Conservation (phyloP, 2,888 invertebrate genomes). For the Crocallis elinguaria region DNA sequence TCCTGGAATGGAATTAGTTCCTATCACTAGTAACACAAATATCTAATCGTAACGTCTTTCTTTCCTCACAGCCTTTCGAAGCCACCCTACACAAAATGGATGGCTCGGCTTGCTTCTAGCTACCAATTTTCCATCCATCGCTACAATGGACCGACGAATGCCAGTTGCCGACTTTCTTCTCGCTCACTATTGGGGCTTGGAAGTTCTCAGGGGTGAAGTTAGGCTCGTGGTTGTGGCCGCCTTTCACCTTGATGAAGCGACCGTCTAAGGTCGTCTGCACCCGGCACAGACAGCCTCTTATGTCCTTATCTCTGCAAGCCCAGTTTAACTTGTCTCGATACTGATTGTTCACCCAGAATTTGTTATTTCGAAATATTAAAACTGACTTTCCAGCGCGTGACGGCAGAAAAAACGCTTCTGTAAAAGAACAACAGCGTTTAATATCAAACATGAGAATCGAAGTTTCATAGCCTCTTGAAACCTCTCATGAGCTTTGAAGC, state of each 20-base stretch:
- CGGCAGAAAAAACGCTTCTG: slow-evolving; percentile 78
- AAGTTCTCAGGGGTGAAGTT: slow-evolving; percentile 76
- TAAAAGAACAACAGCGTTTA: slow-evolving; percentile 29
- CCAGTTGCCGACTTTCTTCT: slow-evolving; percentile 44
- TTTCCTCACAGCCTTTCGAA: slow-evolving; percentile 30
- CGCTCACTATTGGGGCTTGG: slow-evolving; percentile 48
- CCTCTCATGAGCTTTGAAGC: background rate
- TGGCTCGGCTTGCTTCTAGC: slow-evolving; percentile 15
- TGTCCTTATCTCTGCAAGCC: slow-evolving; percentile 79
- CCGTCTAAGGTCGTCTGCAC: slow-evolving; percentile 80
- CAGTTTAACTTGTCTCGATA: slow-evolving; percentile 77
- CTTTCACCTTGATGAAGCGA: slow-evolving; percentile 70
- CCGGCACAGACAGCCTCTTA: slow-evolving; percentile 71
- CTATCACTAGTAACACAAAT: slow-evolving; percentile 29
- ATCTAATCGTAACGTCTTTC: slow-evolving; percentile 19
- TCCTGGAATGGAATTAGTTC: slow-evolving; percentile 27
- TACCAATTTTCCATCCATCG: slow-evolving; percentile 26
- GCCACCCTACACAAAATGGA: slow-evolving; percentile 4
- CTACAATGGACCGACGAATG: slow-evolving; percentile 15
- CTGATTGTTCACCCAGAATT: slow-evolving; percentile 81
- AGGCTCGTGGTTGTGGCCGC: slow-evolving; percentile 70
- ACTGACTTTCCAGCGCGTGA: slow-evolving; percentile 79
- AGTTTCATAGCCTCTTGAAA: background rate
- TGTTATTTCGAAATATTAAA: slow-evolving; percentile 73
- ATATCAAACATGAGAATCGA: slow-evolving; percentile 1